A percentile compares a stretch with the other conserved stretches of the same genome.
Conservation (phyloP, 1,140 invertebrate genomes). For the Drusus annulatus region DNA sequence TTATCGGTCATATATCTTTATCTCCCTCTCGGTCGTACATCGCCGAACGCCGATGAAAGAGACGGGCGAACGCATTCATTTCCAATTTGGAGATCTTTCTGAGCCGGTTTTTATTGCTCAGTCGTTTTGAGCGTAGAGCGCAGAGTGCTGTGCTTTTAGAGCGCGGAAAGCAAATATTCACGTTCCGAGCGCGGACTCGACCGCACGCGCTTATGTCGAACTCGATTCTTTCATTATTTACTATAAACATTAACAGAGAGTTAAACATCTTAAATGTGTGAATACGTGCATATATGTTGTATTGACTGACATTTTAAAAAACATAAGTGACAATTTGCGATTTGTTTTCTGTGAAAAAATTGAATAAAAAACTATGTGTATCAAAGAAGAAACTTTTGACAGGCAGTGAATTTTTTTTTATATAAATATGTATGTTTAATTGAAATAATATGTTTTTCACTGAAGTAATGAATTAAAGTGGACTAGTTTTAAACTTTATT, state of each 20-base stretch:
- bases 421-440: neutral
- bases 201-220: slow-evolving; percentile 1
- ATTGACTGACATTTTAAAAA: neutral
- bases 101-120: slow-evolving; percentile 55
- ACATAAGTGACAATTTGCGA: too few species aligned
- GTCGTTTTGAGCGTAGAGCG: slow-evolving; percentile 43
- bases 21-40: slow-evolving; percentile 37
- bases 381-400: neutral
- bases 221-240: slow-evolving; percentile 5
- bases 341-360: neutral
- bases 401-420: neutral
- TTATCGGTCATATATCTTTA: slow-evolving; percentile 49
- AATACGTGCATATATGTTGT: neutral
- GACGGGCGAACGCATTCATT: slow-evolving; percentile 54
- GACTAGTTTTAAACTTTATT: neutral
- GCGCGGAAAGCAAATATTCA: neutral
- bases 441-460: neutral
- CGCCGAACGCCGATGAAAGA: slow-evolving; percentile 36
- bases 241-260: slow-evolving; percentile 22
- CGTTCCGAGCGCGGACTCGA: neutral
- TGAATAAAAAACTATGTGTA: too few species aligned
- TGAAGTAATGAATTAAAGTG: neutral
- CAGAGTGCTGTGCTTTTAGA: neutral
- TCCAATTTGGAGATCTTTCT: slow-evolving; percentile 58
- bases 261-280: slow-evolving; percentile 7